These are phyloP conservation scores for Nyctereutes procyonoides DNA, from an alignment of 2,113 vertebrate genomes.

Conservation along the genomic window DNA sequence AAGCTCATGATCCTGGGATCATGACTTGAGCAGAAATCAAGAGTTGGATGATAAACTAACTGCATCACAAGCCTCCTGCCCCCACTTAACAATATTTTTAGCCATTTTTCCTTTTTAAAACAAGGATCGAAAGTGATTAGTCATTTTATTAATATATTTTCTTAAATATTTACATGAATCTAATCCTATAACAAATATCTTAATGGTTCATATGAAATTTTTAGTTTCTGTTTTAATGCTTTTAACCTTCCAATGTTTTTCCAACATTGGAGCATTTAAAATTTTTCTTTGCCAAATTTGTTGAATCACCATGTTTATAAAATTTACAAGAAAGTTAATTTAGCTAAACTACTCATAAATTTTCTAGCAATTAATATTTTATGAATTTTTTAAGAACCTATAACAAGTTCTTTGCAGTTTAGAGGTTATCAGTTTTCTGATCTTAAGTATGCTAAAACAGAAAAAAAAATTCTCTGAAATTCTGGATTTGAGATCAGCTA, in stretches of 20 bases:
- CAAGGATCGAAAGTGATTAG: neutral
- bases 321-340: neutral
- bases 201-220: neutral
- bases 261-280: neutral
- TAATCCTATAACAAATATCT: neutral
- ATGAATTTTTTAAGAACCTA: neutral
- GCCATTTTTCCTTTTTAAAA: neutral
- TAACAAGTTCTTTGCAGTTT: neutral
- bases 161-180: neutral
- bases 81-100: neutral
- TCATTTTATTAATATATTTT: neutral
- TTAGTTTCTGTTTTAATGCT: neutral
- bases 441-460: neutral
- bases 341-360: conserved; percentile 5
- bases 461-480: conserved; percentile 4
- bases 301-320: neutral
- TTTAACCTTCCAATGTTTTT: conserved; percentile 13
- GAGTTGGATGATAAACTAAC: neutral
- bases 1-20: neutral
- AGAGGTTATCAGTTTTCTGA: neutral
- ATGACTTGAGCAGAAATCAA: neutral
- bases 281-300: neutral
- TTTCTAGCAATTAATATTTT: conserved; percentile 2
- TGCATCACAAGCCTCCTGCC: neutral
- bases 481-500: neutral